Percentiles rank a stretch among this genome's conserved stretches.
phyloP scores from a whole-genome alignment of 2,113 vertebrate genomes.

The Falcunculus frontatus region DNA sequence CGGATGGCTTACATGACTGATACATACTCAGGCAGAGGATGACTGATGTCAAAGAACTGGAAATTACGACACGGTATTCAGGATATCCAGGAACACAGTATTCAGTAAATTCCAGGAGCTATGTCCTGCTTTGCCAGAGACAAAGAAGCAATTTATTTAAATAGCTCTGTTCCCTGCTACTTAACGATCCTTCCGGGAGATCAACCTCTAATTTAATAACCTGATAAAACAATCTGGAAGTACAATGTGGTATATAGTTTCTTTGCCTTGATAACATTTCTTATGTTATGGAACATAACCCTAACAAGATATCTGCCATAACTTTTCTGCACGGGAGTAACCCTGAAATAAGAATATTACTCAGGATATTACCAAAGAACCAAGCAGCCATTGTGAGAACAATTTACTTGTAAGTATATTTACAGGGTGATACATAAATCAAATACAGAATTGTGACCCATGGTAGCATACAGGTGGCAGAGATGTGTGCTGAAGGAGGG shows the following conservation, averaged over 20 bases:
- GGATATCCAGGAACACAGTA: too few relatives aligned
- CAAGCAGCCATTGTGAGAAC: neutral
- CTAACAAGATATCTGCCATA: neutral
- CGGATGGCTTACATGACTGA: accelerated
- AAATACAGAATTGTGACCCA: neutral
- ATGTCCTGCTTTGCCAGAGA: neutral
- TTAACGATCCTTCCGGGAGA: neutral
- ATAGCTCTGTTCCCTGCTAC: neutral
- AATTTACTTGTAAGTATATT: neutral
- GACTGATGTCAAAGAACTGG: neutral
- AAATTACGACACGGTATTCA: too few relatives aligned
- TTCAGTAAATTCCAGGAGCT: accelerated
- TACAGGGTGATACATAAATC: neutral
- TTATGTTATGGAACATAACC: neutral
- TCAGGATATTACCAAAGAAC: neutral
- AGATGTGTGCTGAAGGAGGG: neutral
- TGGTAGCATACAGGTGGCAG: accelerated
- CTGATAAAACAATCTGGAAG: neutral
- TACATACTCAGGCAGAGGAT: accelerated
- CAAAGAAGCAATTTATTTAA: neutral
- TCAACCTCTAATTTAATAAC: neutral
- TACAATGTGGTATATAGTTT: neutral
- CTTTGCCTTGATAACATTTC: neutral
- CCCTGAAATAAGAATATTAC: neutral
- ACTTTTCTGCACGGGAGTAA: neutral